Base-by-base conservation (phyloP, 2,888 invertebrate species). In the Xestia sexstrigata region DNA sequence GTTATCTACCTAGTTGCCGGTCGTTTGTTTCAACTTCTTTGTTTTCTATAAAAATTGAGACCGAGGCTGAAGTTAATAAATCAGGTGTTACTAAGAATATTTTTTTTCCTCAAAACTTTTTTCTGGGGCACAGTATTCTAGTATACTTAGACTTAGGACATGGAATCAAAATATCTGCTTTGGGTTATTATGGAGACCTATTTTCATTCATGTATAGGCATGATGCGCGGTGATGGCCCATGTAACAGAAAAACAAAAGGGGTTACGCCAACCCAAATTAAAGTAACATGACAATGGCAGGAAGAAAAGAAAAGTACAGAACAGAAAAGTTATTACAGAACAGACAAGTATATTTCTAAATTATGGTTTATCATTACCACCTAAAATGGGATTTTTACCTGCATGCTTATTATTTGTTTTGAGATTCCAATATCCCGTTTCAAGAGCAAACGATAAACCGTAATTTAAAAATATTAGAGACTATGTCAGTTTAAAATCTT, bases 1-100 rank as follows among this genome's bases (percentile, higher is more conserved):
- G 90, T 93, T 94, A 91, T 87, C 85, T 88, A 86, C 76, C 87
- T 90, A 85, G 84, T 85, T 87, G 74, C 83, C 47, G 70, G 74
- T 81, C 70, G 73, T 77, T 84, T 84, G 71, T 82, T 81, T 60
- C 76, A 74, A 45, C 23, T 78, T 77, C 62, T 76, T 85, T 79
- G 60, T 84, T 77, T 84, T 80, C 39, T 72, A 70, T 79, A 65
- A n/a, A 83, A 78, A 75, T 75, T 35, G 70, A 71, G 65, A 65
- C 60, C 13, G 52, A 68, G 23, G 23, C 23, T 52, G 42, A 67
- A 63, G 69, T 78, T 45, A 70, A 49, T 60, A 47, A 82, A 66
- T 74, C 49, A 62, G 42, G 4, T 65, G 26, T 68, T 68, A 0
- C 39, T 55, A 49, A 47, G 2, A 7, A 42, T 58, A 3, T 3